Evolutionary conservation across 1,140 invertebrate genomes (phyloP).

Genomic region (Cephus cinctus): DNA sequence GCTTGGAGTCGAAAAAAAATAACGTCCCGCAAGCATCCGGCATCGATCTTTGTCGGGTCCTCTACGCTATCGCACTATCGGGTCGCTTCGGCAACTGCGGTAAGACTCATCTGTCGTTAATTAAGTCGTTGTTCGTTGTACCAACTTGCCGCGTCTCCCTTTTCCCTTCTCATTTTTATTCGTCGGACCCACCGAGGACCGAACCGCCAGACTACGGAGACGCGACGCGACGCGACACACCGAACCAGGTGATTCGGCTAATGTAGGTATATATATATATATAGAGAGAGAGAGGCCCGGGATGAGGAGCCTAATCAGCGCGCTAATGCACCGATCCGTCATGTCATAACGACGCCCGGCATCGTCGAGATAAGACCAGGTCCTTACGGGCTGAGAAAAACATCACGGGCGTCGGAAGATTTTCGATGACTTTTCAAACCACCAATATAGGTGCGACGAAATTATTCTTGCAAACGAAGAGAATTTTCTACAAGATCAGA

Average conservation of each 20-base stretch:
- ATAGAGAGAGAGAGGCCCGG: not conserved
- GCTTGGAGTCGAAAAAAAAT: too few species aligned
- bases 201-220: not conserved
- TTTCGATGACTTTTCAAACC: slow-evolving; percentile 23
- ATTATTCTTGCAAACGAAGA: too few species aligned
- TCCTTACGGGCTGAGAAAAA: too few species aligned
- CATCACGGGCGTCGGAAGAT: slow-evolving; percentile 6
- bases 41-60: not conserved
- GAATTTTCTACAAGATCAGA: too few species aligned
- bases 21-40: too few species aligned
- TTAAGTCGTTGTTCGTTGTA: slow-evolving; percentile 9
- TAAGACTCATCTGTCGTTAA: slow-evolving; percentile 7
- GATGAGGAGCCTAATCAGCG: slow-evolving; percentile 36
- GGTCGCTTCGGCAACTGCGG: not conserved
- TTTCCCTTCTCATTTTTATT: not conserved
- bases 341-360: slow-evolving; percentile 25
- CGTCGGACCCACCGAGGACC: not conserved
- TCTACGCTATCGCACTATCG: not conserved
- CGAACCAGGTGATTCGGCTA: not conserved
- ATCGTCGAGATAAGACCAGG: slow-evolving; percentile 30
- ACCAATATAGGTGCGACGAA: too few species aligned
- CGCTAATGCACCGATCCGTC: slow-evolving; percentile 48
- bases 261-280: too few species aligned
- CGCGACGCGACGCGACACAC: too few species aligned
- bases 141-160: not conserved